Evolutionary conservation across 2,113 vertebrate genomes (phyloP).

Genomic region (Alexandromys fortis): DNA sequence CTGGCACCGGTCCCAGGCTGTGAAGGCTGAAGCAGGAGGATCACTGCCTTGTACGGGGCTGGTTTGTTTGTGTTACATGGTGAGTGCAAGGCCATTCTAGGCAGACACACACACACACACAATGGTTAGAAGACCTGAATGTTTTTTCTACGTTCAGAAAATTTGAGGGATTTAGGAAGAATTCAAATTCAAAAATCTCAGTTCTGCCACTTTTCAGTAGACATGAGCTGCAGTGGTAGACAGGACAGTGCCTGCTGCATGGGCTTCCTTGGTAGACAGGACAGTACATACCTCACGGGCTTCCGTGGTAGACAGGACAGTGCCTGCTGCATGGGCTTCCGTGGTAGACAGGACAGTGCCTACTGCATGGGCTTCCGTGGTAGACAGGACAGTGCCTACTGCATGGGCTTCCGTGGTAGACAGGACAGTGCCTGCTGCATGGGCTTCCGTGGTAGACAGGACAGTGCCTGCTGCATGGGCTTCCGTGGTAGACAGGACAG

Average conservation of each 20-base stretch:
- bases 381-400: background rate
- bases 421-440: background rate
- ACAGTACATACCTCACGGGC: rapidly evolving
- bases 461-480: background rate
- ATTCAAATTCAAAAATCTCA: conserved; percentile 41
- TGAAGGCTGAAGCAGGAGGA: no score
- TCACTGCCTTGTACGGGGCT: background rate
- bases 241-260: background rate
- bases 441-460: no score
- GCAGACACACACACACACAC: background rate
- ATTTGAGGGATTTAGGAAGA: background rate
- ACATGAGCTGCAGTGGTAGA: background rate
- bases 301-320: background rate
- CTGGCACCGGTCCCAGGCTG: background rate
- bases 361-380: background rate
- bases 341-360: background rate
- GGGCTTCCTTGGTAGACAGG: no score
- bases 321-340: no score
- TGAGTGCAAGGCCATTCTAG: background rate
- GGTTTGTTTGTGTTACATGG: background rate
- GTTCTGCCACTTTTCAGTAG: background rate
- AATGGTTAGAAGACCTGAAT: background rate
- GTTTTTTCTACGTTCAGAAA: background rate
- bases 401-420: background rate
- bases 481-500: no score